A percentile compares a stretch with the other conserved stretches of the same genome.
phyloP scores from a whole-genome alignment of 2,888 invertebrate species.

The Caenorhabditis sp. region DNA sequence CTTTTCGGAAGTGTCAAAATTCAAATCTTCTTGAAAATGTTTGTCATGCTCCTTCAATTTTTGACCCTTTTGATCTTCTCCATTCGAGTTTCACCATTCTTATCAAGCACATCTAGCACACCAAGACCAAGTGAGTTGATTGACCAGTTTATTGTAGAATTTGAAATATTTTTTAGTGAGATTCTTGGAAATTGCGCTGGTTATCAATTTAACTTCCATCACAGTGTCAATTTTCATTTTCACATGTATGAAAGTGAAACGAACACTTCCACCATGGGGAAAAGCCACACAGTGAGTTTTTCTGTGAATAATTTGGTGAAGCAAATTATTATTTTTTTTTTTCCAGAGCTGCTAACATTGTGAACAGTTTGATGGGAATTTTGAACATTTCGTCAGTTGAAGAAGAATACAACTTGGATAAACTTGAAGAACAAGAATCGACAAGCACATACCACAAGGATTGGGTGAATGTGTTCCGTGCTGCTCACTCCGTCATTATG shows the following conservation, averaged over 20 bases:
- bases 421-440: constrained; percentile 55
- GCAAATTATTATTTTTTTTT: not conserved
- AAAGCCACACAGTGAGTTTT: constrained; percentile 53
- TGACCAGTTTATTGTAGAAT: no score
- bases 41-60: constrained; percentile 67
- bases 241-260: constrained; percentile 55
- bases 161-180: constrained; percentile 63
- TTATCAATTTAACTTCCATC: constrained; percentile 65
- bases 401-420: constrained; percentile 57
- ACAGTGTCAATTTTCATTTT: constrained; percentile 56
- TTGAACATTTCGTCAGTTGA: constrained; percentile 61
- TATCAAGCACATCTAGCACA: constrained; percentile 64
- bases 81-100: constrained; percentile 65
- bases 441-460: constrained; percentile 56
- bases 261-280: constrained; percentile 67
- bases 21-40: constrained; percentile 61
- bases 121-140: constrained; percentile 60
- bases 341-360: constrained; percentile 61
- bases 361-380: constrained; percentile 65
- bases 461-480: constrained; percentile 65
- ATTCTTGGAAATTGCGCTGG: constrained; percentile 68
- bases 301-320: not conserved
- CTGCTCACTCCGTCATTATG: constrained; percentile 65
- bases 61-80: constrained; percentile 67
- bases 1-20: constrained; percentile 62